Evolutionary conservation across 2,888 invertebrate species (phyloP), one percentile per base, ranked within the genome.

Genomic region (Cryptocephalus moraei): DNA sequence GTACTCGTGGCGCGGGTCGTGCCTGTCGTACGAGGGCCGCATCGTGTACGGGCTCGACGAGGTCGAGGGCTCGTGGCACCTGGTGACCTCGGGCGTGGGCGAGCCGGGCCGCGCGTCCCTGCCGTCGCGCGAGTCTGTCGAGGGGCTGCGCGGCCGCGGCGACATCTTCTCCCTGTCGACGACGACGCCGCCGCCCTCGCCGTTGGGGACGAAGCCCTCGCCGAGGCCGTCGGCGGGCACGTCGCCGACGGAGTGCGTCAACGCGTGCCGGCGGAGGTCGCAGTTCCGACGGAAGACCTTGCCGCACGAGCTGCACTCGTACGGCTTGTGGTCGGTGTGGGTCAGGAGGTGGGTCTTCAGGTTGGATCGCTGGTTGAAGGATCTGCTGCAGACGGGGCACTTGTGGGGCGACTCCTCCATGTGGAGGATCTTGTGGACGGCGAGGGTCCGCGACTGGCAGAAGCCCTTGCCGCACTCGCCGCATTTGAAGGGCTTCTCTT

Each of bases 401-500:
- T 93, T 92, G 71, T 93, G 92, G 0, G 92, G 91, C 8, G 91
- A 90, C 69, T 93, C 91, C 71, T 93, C 91, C 80, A 90, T 80
- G 68, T 94, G 94, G 34, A 93, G 80, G 56, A 93, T 91, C 70
- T 89, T 90, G 74, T 97, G 97, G 1, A 96, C 95, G 1, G 95
- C 94, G 59, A 97, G 74, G 0, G 97, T 97, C 43, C 97, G 78
- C 13, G 92, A 91, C 67, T 97, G 97, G 69, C 97, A 99, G 73
- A 99, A 97, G 2, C 97, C 97, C 73, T 97, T 97, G 42, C 94
- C 94, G 70, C 97, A 97, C 61, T 94, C 91, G 1, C 80, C 81
- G 71, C 97, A 99, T 68, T 94, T 96, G 75, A 96, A 97, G 0
- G 97, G 97, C 70, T 97, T 97, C 72, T 96, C 94, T 68, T 96